Evolutionary conservation across 2,888 invertebrate species (phyloP).

Genomic region (Acanthosoma haemorrhoidale): DNA sequence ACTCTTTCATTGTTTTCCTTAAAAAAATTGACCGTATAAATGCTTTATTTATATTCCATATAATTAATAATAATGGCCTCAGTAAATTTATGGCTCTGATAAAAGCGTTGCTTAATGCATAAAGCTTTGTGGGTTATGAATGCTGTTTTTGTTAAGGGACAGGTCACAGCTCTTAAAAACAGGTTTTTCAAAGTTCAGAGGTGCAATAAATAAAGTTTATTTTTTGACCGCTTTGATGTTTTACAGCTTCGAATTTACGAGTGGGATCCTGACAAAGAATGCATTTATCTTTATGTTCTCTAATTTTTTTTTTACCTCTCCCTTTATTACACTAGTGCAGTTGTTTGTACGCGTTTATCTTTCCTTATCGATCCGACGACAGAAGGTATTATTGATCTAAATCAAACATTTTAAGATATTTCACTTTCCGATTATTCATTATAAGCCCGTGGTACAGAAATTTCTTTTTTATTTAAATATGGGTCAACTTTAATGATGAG

Average conservation of each 20-base stretch:
- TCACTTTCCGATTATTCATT: no score
- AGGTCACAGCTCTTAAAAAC: background rate
- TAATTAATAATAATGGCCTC: no score
- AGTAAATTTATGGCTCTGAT: no score
- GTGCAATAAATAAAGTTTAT: background rate
- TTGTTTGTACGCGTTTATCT: no score
- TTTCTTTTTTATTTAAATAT: no score
- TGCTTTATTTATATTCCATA: no score
- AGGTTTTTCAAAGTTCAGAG: background rate
- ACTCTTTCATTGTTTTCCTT: background rate
- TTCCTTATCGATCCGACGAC: no score
- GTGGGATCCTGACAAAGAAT: background rate
- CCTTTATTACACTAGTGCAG: background rate
- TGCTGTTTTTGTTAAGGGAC: background rate
- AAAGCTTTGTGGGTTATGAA: background rate
- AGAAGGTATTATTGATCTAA: no score
- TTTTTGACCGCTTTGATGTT: background rate
- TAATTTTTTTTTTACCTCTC: background rate
- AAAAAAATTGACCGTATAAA: background rate
- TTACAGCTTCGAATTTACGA: background rate
- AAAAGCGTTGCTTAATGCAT: background rate
- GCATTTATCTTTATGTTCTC: conserved; percentile 1
- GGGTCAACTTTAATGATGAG: no score
- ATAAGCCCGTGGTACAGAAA: no score
- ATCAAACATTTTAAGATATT: no score